Conservation (phyloP, 2,113 vertebrate genomes). For the Andinoacara biseriatus region DNA sequence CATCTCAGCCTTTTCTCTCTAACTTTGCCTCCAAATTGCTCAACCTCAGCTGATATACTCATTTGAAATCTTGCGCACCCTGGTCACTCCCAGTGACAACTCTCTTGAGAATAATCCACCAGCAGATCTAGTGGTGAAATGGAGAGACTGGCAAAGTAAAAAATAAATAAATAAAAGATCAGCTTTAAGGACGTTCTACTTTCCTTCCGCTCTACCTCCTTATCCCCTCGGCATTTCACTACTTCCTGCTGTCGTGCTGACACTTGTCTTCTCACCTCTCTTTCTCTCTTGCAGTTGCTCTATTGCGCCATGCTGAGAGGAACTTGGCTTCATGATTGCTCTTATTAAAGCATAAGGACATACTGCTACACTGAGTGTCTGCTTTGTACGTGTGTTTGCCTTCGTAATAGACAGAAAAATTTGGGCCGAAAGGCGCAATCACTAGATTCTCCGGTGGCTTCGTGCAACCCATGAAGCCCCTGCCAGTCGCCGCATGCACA, state of each 20-base stretch:
- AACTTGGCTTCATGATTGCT: slow-evolving; percentile 54
- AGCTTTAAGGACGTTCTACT: slow-evolving; percentile 11
- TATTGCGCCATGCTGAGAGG: slow-evolving; percentile 34
- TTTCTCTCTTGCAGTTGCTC: slow-evolving; percentile 33
- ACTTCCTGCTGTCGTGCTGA: slow-evolving; percentile 35
- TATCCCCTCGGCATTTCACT: not conserved
- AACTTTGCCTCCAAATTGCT: not conserved
- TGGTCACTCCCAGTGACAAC: not conserved
- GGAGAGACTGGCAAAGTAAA: not conserved
- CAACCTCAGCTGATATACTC: not conserved
- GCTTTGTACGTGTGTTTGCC: slow-evolving; percentile 7
- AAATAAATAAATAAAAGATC: not conserved
- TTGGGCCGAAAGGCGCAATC: not conserved
- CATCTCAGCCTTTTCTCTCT: not conserved
- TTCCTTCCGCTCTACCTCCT: not conserved
- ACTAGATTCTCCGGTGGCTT: slow-evolving; percentile 25
- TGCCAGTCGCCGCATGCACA: slow-evolving; percentile 29
- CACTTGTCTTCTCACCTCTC: slow-evolving; percentile 48
- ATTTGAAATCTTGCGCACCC: not conserved
- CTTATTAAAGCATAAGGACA: slow-evolving; percentile 58
- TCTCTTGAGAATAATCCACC: not conserved
- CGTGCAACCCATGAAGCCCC: slow-evolving; percentile 13
- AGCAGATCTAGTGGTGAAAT: not conserved
- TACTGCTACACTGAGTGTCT: slow-evolving; percentile 31
- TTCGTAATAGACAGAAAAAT: not conserved